Evolutionary conservation across 1,140 invertebrate species (phyloP).

Genomic region (Leptinotarsa texana): DNA sequence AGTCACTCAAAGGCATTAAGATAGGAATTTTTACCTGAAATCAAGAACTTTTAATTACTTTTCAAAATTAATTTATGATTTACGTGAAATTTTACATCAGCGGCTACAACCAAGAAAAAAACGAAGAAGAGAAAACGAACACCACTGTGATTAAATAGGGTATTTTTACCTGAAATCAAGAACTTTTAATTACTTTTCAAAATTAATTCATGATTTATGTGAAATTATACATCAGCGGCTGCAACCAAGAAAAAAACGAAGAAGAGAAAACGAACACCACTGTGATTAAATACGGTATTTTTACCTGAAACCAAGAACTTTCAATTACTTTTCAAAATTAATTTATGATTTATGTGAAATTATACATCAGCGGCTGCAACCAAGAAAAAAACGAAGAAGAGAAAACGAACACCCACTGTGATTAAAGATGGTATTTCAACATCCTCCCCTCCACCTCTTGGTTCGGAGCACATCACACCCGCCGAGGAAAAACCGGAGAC

Average conservation of each 20-base stretch:
- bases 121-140: constrained; percentile 75
- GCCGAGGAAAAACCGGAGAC: constrained; percentile 47
- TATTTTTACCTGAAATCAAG: no score
- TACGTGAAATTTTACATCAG: constrained; percentile 45
- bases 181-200: no score
- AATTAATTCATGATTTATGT: background rate
- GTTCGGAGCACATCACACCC: constrained; percentile 60
- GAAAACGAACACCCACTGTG: constrained; percentile 70
- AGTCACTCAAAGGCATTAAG: no score
- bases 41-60: no score
- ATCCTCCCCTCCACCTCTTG: constrained; percentile 48
- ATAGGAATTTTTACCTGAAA: no score
- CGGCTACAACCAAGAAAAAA: constrained; percentile 73
- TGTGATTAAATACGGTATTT: no score
- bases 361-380: constrained; percentile 62
- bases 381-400: constrained; percentile 75
- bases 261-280: no score
- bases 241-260: constrained; percentile 74
- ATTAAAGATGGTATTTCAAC: constrained; percentile 63
- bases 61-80: no score
- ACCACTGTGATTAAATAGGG: no score
- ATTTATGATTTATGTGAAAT: background rate
- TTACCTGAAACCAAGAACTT: no score
- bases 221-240: constrained; percentile 57
- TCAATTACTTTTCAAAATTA: no score